These are phyloP conservation scores for Drosophila leontia DNA, from an alignment of 1,140 invertebrate species.

Conservation along the genomic window DNA sequence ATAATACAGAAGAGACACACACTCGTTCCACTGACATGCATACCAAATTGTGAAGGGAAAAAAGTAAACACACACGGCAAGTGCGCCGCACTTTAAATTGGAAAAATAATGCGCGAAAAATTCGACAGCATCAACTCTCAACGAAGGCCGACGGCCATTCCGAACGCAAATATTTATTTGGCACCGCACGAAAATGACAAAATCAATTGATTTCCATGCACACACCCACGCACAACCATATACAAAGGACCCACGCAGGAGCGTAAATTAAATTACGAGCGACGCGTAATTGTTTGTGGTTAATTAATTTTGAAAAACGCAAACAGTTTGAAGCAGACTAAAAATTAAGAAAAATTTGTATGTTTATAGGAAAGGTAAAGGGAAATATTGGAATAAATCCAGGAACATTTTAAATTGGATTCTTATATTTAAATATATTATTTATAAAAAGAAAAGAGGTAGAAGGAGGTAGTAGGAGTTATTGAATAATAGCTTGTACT, in stretches of 20 bases:
- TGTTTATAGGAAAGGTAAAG: too few relatives aligned
- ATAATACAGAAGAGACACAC: constrained; percentile 30
- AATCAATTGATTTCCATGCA: constrained; percentile 28
- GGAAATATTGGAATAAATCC: background rate
- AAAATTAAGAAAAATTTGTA: background rate
- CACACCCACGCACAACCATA: background rate
- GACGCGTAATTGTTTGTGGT: constrained; percentile 6
- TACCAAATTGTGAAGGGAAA: constrained; percentile 30
- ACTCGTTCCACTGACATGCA: constrained; percentile 22
- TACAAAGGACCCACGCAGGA: background rate
- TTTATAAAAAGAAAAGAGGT: background rate
- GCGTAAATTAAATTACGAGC: constrained; percentile 22
- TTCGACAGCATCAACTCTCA: constrained; percentile 9
- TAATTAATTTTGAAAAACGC: constrained; percentile 4
- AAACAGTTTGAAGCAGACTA: background rate
- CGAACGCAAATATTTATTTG: constrained; percentile 68
- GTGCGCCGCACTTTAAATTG: constrained; percentile 50
- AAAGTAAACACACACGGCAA: constrained; percentile 29
- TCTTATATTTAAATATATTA: background rate
- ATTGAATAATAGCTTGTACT: background rate
- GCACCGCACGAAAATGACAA: constrained; percentile 44
- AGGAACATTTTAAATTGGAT: background rate
- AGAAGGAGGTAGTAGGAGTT: background rate
- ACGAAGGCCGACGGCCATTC: constrained; percentile 9
- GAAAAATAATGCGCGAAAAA: constrained; percentile 52